Conservation (phyloP, 2,888 invertebrate genomes). For the Serripes groenlandicus region DNA sequence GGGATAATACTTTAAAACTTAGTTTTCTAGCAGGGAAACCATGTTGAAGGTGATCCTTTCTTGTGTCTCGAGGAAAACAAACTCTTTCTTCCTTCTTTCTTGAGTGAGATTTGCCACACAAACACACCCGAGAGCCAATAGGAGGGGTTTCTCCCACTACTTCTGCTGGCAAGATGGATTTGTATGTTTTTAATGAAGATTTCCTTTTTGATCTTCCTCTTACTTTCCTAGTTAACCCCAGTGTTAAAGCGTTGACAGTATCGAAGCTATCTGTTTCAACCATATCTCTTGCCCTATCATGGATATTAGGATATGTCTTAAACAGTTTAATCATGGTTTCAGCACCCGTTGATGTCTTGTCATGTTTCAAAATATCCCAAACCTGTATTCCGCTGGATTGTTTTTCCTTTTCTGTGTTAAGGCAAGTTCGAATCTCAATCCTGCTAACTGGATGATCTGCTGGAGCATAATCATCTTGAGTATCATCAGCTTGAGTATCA, state of each 20-base stretch:
- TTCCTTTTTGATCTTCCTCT: conserved; percentile 37
- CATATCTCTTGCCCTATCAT: conserved; percentile 16
- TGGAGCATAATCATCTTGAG: not conserved
- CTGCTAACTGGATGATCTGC: conserved; percentile 23
- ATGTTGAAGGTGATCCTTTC: conserved; percentile 30
- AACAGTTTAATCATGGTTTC: conserved; percentile 59
- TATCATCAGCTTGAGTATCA: not conserved
- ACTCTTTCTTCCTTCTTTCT: conserved; percentile 8
- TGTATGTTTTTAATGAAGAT: conserved; percentile 22
- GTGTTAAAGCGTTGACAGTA: conserved; percentile 48
- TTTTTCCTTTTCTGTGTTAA: not conserved
- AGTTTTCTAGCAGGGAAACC: conserved; percentile 45
- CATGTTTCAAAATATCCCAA: conserved; percentile 62
- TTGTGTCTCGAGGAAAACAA: conserved; percentile 13
- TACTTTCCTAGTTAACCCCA: conserved; percentile 56
- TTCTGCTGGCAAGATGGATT: not conserved
- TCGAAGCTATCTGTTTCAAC: conserved; percentile 39
- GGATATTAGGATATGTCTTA: conserved; percentile 50
- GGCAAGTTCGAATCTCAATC: conserved; percentile 25
- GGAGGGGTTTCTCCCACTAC: not conserved
- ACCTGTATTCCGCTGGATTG: conserved; percentile 39
- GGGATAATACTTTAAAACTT: conserved; percentile 31
- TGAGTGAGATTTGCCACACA: conserved; percentile 13
- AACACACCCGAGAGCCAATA: conserved; percentile 29
- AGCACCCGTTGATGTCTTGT: conserved; percentile 28